Base-by-base conservation (phyloP, 2,797 vertebrate genomes). In the Balearica regulorum region DNA sequence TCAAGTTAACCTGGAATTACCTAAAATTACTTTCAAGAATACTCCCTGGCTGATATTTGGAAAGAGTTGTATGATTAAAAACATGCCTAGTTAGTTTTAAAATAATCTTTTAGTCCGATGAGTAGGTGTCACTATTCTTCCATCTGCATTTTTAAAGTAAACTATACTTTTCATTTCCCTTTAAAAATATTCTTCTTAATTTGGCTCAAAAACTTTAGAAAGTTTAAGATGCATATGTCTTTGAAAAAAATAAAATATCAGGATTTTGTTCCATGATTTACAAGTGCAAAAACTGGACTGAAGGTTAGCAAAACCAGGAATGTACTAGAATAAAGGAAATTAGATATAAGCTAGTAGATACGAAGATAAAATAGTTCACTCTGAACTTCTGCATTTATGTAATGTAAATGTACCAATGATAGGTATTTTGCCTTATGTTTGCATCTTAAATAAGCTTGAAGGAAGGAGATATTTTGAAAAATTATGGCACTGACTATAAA, bases 401-500 rank as follows among this genome's bases (percentile, higher is more conserved):
- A n/a, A n/a, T n/a, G n/a, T n/a, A n/a, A n/a, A n/a, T n/a, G n/a
- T n/a, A n/a, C n/a, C n/a, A 76, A 1, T 46, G 2, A 22, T 16
- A 44, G 28, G 19, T 44, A 44, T 70, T 85, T 90, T 76, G 20
- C 28, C 25, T 12, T 88, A 39, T 43, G 46, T 95, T 94, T 94
- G 43, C 54, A 51, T 79, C 44, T 85, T 75, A 70, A 93, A 82
- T 92, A 80, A 82, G 87, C 66, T 83, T 92, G 91, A 95, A 90
- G 11, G 4, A 90, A 96, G 17, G 18, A 33, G 46, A 3, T 88
- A 58, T 58, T 93, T 83, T 61, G 53, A 55, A 87, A 82, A 93
- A 39, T 48, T 17, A 22, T 26, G 46, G 54, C 71, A 51, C 26
- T 65, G 37, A 37, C 29, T 53, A 35, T 35, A 73, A 79, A 87